Base-by-base conservation (phyloP, 1,140 invertebrate genomes). In the Diorhabda carinulata region DNA sequence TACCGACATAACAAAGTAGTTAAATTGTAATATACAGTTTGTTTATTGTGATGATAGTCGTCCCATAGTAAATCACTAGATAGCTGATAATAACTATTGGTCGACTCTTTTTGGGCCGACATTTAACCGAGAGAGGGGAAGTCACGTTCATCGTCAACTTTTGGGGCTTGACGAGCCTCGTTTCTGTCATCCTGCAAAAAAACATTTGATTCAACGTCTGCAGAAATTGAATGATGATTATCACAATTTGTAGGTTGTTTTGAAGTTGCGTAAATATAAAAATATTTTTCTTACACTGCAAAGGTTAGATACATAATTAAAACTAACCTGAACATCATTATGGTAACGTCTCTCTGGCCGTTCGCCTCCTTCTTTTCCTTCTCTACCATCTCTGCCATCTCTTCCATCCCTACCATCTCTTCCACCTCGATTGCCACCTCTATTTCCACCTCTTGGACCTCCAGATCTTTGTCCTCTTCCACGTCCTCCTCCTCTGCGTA, bases 91-190 rank as follows among this genome's bases (percentile, higher is more conserved):
- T 4, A 52, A 6, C n/a, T 52, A 52, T 6, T 52, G 47, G n/a
- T 8, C 47, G 47, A 52, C 47, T 52, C 6, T 52, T n/a, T 52
- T 6, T 6, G 47, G 47, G 47, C 47, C n/a, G n/a, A 52, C 47
- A 60, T 81, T 87, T 91, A 93, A 81, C 91, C 91, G 79, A 96
- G 86, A 76, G 93, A 94, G 72, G 96, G 96, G 84, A 98, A 97
- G 84, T 96, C 95, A 79, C 92, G 90, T 84, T 95, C 95, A 84
- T 98, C 95, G 81, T 97, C 94, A 63, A 98, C 93, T 82, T 95
- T 96, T 40, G 96, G 96, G 78, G 94, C 94, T 71, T 89, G 83
- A 73, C 88, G 87, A 74, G 84, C 71, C 75, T 70, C 70, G 8
- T 71, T 72, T 64, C 66, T 69, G 25, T 77, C 76, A 52, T 77